A percentile compares a stretch with the other conserved stretches of the same genome.
Evolutionary conservation across 2,113 vertebrate species (phyloP).

Genomic region (Lutjanus erythropterus): DNA sequence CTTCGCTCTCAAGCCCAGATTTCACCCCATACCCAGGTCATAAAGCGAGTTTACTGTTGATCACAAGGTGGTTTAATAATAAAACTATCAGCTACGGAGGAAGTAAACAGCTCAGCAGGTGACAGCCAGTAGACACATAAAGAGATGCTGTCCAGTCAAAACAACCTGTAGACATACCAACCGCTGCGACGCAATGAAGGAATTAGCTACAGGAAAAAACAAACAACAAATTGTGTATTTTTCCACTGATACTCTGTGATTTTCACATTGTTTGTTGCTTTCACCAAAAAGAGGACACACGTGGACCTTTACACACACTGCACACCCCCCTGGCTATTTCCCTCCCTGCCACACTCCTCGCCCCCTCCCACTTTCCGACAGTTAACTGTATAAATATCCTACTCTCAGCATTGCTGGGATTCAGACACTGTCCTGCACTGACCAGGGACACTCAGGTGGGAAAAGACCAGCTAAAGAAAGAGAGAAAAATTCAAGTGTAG

Average conservation of each 20-base stretch:
- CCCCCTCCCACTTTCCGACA: slow-evolving; percentile 69
- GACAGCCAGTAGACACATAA: slow-evolving; percentile 63
- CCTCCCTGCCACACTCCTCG: slow-evolving; percentile 48
- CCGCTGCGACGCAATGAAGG: slow-evolving; percentile 43
- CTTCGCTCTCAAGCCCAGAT: not conserved
- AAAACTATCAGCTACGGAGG: slow-evolving; percentile 43
- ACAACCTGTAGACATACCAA: slow-evolving; percentile 62
- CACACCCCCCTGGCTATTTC: slow-evolving; percentile 43
- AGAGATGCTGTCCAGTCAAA: slow-evolving; percentile 64
- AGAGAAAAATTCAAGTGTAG: not conserved
- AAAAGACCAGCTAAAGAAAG: slow-evolving; percentile 23
- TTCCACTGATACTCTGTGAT: slow-evolving; percentile 39
- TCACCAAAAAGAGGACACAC: slow-evolving; percentile 43
- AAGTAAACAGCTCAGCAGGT: slow-evolving; percentile 53
- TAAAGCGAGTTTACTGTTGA: slow-evolving; percentile 53
- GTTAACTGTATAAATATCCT: slow-evolving; percentile 75
- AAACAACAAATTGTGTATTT: slow-evolving; percentile 37
- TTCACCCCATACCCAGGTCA: not conserved
- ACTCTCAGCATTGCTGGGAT: slow-evolving; percentile 45
- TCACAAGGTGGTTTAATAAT: slow-evolving; percentile 36
- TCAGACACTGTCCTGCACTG: slow-evolving; percentile 54
- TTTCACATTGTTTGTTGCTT: slow-evolving; percentile 37
- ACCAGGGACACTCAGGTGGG: slow-evolving; percentile 28
- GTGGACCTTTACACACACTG: slow-evolving; percentile 32
- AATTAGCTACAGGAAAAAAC: slow-evolving; percentile 49